Conservation (phyloP, 2,888 invertebrate species). For the Luffia ferchaultella region DNA sequence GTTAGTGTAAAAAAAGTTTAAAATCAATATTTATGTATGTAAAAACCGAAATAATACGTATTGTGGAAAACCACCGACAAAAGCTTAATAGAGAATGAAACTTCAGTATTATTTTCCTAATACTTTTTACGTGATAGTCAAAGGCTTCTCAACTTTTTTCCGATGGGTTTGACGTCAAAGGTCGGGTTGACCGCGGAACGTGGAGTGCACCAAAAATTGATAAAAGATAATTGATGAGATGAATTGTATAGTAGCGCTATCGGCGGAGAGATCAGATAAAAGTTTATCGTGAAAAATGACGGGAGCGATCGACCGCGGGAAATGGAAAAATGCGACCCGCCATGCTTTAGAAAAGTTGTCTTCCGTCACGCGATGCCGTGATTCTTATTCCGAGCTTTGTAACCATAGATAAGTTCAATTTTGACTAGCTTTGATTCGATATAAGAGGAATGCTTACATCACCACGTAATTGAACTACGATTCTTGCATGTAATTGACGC, state of each 20-base stretch:
- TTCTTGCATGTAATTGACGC: background rate
- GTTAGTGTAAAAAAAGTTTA: too few species aligned
- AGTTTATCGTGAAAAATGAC: background rate
- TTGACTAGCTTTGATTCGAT: background rate
- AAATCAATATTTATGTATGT: too few species aligned
- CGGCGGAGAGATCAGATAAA: background rate
- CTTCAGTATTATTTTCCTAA: too few species aligned
- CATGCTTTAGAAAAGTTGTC: background rate
- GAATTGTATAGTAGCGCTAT: background rate
- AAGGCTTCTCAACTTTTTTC: background rate
- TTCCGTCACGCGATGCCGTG: background rate
- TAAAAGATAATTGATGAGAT: background rate
- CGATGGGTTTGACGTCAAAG: background rate
- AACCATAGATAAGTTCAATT: background rate
- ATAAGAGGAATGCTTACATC: too few species aligned
- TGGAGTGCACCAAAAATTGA: background rate
- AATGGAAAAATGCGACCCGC: background rate
- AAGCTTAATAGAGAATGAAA: too few species aligned
- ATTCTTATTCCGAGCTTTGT: background rate
- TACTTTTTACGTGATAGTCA: too few species aligned
- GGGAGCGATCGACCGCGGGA: background rate
- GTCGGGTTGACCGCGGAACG: background rate
- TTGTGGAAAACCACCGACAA: background rate
- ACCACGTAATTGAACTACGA: too few species aligned
- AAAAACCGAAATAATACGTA: background rate